Percentiles rank a stretch among this genome's conserved stretches.
These are phyloP conservation scores for Zootoca vivipara DNA, from an alignment of 2,113 vertebrate species.

Conservation along the genomic window DNA sequence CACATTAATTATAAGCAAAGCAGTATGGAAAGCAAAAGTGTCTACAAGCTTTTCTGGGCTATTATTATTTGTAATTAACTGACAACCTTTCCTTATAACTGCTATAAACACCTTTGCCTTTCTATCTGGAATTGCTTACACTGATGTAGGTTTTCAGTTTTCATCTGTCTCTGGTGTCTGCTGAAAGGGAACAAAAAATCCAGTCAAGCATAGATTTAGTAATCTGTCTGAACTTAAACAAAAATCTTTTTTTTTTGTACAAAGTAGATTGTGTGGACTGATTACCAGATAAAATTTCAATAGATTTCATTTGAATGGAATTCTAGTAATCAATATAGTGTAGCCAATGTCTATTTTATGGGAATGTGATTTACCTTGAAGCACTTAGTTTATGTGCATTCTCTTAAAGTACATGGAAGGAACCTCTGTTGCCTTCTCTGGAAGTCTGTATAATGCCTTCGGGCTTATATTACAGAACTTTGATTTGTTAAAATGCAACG, in stretches of 20 bases:
- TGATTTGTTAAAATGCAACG: neutral
- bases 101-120: neutral
- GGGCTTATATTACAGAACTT: neutral
- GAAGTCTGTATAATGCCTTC: neutral
- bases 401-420: neutral
- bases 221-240: neutral
- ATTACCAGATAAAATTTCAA: rapidly evolving
- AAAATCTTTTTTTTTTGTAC: neutral
- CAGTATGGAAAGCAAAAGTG: rapidly evolving
- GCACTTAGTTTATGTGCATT: rapidly evolving
- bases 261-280: neutral
- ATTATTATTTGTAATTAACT: rapidly evolving
- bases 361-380: neutral
- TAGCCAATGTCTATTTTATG: neutral
- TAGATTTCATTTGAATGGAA: neutral
- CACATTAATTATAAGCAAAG: rapidly evolving
- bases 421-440: neutral
- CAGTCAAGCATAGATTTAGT: neutral
- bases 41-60: rapidly evolving
- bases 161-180: neutral
- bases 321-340: rapidly evolving
- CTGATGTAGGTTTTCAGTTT: rapidly evolving
- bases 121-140: rapidly evolving
- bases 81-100: neutral
- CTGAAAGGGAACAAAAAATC: neutral